Conservation (phyloP, 2,797 vertebrate genomes). For the Characodon lateralis region DNA sequence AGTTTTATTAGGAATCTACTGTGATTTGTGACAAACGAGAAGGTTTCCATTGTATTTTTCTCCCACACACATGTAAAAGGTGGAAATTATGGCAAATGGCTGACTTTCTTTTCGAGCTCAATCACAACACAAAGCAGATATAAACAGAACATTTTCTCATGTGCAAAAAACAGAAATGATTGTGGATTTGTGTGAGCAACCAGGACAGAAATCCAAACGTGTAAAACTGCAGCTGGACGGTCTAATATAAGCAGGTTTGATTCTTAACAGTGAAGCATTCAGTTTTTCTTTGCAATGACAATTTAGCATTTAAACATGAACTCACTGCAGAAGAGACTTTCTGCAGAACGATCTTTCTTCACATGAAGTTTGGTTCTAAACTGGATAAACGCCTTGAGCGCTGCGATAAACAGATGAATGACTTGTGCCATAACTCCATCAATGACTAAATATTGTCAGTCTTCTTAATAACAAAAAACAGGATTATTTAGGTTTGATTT, state of each 20-base stretch:
- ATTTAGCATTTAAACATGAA: not conserved
- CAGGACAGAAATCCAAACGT: not conserved
- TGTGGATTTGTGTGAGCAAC: not conserved
- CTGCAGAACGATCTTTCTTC: not conserved
- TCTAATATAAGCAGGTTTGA: not conserved
- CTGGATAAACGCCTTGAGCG: not conserved
- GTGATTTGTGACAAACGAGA: not conserved
- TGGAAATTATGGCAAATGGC: not conserved
- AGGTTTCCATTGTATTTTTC: not conserved
- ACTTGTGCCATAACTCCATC: not conserved
- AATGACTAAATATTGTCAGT: not conserved
- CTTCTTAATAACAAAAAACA: not conserved
- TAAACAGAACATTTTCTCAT: not conserved
- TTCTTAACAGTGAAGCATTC: not conserved
- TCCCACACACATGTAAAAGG: not conserved
- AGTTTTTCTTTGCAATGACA: not conserved
- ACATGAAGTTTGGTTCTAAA: not conserved
- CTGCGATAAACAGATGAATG: not conserved
- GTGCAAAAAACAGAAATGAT: not conserved
- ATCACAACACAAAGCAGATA: not conserved
- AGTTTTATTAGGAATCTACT: not conserved
- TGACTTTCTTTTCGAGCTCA: not conserved
- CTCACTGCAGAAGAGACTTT: not conserved
- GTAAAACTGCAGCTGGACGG: slow-evolving; percentile 2
- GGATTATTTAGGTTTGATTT: not conserved